Evolutionary conservation across 2,888 invertebrate species (phyloP).

Genomic region (Ectemnius cavifrons): DNA sequence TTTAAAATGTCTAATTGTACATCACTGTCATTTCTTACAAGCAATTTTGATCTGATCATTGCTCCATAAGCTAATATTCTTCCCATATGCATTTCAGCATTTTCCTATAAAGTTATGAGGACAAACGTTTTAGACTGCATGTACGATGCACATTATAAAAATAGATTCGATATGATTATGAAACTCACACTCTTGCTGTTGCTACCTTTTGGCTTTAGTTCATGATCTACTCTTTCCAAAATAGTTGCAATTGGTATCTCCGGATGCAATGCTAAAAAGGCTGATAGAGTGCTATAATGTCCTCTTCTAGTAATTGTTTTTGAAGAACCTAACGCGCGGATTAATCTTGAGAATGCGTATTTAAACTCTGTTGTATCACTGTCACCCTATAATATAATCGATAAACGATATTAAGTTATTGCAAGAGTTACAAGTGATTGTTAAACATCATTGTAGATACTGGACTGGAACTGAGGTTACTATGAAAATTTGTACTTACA

Average conservation of each 20-base stretch:
- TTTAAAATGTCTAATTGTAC: conserved; percentile 79
- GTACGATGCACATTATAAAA: neutral
- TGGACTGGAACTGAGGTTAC: conserved; percentile 56
- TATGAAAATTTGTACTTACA: conserved; percentile 70
- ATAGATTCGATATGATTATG: neutral
- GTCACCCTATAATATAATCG: conserved; percentile 32
- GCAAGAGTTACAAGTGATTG: neutral
- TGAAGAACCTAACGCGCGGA: conserved; percentile 86
- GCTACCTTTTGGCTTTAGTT: conserved; percentile 82
- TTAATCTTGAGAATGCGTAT: conserved; percentile 84
- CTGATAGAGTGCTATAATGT: conserved; percentile 85
- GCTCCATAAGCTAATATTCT: conserved; percentile 86
- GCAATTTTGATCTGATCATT: conserved; percentile 83
- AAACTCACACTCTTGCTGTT: conserved; percentile 84
- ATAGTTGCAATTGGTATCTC: conserved; percentile 80
- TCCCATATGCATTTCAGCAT: conserved; percentile 86
- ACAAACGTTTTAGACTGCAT: neutral
- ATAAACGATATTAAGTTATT: neutral
- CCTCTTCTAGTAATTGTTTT: conserved; percentile 83
- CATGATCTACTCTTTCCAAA: conserved; percentile 82
- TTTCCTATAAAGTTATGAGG: conserved; percentile 80
- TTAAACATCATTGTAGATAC: conserved; percentile 9
- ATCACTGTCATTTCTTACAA: conserved; percentile 79
- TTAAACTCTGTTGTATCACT: conserved; percentile 79
- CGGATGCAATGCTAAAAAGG: conserved; percentile 80